Conservation (phyloP, 2,797 vertebrate species). For the Sebastes miniatus region DNA sequence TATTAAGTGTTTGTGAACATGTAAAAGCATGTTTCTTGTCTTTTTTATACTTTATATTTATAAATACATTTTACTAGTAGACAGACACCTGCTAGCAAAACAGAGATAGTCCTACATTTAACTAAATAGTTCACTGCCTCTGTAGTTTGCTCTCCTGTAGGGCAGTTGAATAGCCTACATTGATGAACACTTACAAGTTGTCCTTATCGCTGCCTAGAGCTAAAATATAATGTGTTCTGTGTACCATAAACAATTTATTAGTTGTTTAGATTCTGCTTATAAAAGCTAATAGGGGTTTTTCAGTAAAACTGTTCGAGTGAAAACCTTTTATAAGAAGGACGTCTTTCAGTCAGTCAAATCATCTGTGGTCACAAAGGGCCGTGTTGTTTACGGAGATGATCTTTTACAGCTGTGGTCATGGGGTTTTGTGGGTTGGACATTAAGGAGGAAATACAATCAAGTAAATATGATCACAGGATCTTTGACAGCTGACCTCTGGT, state of each 20-base stretch:
- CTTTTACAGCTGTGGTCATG: constrained; percentile 63
- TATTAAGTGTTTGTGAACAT: background rate
- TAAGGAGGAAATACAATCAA: constrained; percentile 70
- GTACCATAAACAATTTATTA: background rate
- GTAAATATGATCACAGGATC: constrained; percentile 73
- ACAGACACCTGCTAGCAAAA: background rate
- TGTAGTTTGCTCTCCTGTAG: background rate
- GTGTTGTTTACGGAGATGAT: constrained; percentile 43
- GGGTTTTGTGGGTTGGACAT: constrained; percentile 55
- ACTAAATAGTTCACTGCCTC: background rate
- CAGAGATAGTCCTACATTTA: background rate
- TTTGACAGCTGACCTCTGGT: constrained; percentile 68
- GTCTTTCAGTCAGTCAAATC: constrained; percentile 9
- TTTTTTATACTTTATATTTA: background rate
- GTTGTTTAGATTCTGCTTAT: background rate
- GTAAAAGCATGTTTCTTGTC: no score
- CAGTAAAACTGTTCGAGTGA: background rate
- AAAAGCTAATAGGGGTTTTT: background rate
- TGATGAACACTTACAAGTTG: background rate
- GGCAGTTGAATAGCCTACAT: background rate
- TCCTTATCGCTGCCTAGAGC: background rate
- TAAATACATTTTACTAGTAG: background rate
- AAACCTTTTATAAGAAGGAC: background rate
- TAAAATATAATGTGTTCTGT: background rate
- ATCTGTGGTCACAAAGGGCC: constrained; percentile 35